Evolutionary conservation across 2,888 invertebrate species (phyloP), one percentile per base, ranked within the genome.

Genomic region (Fabriciana adippe): DNA sequence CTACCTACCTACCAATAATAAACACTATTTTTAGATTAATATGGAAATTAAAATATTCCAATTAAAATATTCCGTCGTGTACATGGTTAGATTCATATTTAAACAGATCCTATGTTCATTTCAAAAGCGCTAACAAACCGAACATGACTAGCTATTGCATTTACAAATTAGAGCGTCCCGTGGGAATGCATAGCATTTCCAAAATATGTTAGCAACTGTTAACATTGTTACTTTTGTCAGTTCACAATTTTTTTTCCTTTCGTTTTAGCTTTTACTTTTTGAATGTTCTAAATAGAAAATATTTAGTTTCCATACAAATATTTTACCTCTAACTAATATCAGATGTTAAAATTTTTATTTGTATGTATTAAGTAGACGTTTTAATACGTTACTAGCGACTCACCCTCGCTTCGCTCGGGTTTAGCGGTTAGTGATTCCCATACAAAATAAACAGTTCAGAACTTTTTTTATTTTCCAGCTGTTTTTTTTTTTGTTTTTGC

Each of bases 91-190:
- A 56, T 41, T 56, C 16, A 56, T 14, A 56, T 41, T 48, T 26
- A n/a, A 16, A 31, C 16, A 48, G 59, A 26, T 59, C 16, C 16
- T 31, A 31, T 16, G 56, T 21, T 53, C 57, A n/a, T 15, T 61
- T 35, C 61, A 35, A 16, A 41, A 61, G 60, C 55, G 68, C 66
- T 64, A 71, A 69, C 61, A 64, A 41, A 48, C 50, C 31, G 5
- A 63, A 66, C 56, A 55, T 61, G 63, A 48, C 53, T 47, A 26
- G 13, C 57, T 55, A 55, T 64, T 66, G 64, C 61, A 61, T 61
- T 66, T 61, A 69, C 60, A 56, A 55, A 68, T 68, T 68, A 68
- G 64, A 48, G 8, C 62, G 31, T 15, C 69, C 69, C 69, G 69
- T 71, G 71, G 69, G 71, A 71, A 71, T 51, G 41, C 15, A 15